Percentiles rank a stretch among this genome's conserved stretches.
Conservation (phyloP, 2,113 vertebrate species). For the Caretta caretta region DNA sequence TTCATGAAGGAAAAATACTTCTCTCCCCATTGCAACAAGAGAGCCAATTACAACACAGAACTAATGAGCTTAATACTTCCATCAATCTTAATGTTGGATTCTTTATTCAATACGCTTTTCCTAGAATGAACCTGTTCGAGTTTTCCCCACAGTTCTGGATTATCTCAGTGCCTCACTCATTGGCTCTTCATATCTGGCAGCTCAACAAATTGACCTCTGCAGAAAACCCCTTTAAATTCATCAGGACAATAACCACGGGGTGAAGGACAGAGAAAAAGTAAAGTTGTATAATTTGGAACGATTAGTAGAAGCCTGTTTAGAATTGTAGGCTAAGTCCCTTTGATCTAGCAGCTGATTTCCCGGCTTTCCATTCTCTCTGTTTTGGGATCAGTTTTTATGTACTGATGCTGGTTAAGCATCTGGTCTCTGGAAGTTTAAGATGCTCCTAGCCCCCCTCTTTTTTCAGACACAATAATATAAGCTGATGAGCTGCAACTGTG, state of each 20-base stretch:
- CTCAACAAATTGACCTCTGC: neutral
- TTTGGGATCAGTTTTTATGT: neutral
- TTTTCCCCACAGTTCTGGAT: neutral
- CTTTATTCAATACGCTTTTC: neutral
- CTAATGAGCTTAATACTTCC: neutral
- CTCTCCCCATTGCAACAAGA: no score
- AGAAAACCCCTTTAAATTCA: neutral
- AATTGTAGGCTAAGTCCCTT: no score
- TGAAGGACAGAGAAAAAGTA: neutral
- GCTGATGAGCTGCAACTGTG: neutral
- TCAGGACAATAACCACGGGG: neutral
- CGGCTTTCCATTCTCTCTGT: no score
- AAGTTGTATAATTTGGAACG: neutral
- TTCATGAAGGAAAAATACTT: neutral
- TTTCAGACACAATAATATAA: neutral
- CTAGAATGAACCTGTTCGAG: neutral
- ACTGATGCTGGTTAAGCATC: neutral
- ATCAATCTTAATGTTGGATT: neutral
- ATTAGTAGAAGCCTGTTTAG: neutral
- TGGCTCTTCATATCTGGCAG: fast-evolving
- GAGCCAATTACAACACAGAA: neutral
- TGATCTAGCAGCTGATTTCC: no score
- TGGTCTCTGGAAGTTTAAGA: neutral
- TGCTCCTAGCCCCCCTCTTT: neutral
- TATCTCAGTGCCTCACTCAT: neutral